phyloP scores from a whole-genome alignment of 2,888 invertebrate genomes.

The Brachyptera putata region DNA sequence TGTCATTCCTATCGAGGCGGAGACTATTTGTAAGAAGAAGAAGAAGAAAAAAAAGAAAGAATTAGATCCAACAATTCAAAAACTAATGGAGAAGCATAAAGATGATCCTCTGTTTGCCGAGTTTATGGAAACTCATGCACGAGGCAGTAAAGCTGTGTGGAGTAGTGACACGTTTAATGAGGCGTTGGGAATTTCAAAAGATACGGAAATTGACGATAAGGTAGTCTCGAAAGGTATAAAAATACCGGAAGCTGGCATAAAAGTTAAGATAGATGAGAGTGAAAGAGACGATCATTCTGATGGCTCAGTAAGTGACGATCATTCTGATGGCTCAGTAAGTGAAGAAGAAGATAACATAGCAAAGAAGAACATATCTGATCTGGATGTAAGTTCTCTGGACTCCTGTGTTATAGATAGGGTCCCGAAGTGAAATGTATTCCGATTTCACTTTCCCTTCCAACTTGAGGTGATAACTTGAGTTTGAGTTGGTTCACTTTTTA shows the following conservation, averaged over 20 bases:
- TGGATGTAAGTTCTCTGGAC: constrained; percentile 53
- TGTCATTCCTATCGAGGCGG: constrained; percentile 32
- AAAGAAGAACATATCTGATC: constrained; percentile 68
- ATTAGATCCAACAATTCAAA: constrained; percentile 29
- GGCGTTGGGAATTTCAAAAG: not conserved
- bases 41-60: constrained; percentile 39
- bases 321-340: constrained; percentile 37
- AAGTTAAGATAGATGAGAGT: not conserved
- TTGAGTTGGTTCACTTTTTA: too few relatives aligned
- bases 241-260: too few relatives aligned
- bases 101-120: constrained; percentile 87
- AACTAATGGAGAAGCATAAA: constrained; percentile 51
- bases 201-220: too few relatives aligned
- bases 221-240: not conserved
- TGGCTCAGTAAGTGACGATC: constrained; percentile 35
- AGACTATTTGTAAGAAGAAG: constrained; percentile 38
- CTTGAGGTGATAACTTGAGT: too few relatives aligned
- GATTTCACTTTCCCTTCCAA: too few relatives aligned
- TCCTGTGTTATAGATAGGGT: not conserved
- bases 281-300: constrained; percentile 9
- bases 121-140: constrained; percentile 80
- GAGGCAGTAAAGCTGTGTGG: constrained; percentile 49
- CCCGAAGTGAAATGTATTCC: too few relatives aligned
- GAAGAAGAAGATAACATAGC: constrained; percentile 55
- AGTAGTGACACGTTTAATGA: constrained; percentile 46